Evolutionary conservation across 2,888 invertebrate species (phyloP), one percentile per base, ranked within the genome.

Genomic region (Diachrysia chrysitis): DNA sequence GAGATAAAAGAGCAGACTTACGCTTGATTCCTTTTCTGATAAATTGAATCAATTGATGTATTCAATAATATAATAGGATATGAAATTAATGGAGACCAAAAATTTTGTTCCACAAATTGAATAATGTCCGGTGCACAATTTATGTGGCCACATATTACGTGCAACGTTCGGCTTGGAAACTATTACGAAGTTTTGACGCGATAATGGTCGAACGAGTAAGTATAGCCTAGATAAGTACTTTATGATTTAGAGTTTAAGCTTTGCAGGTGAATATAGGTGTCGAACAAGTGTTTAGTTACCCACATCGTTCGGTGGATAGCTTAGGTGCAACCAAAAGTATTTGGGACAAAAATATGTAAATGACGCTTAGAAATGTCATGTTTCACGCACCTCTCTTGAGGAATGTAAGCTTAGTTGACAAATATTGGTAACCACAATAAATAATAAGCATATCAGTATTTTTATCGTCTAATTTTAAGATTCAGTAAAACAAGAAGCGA

Each of bases 91-190:
- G n/a, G 56, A 62, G 76, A 64, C 79, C 70, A 54, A 79, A 42
- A 78, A 75, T 64, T 78, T 69, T 63, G 74, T 75, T 75, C 79
- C 58, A 51, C 53, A 53, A 74, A 61, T 74, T 74, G 74, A 75
- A 74, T 78, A 64, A 56, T 48, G 75, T 75, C 61, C 74, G 69
- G 64, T 51, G 79, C 75, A n/a, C n/a, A 75, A 75, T 75, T 75
- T 75, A 75, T 78, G 75, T 75, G 79, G 79, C 61, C 69, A 75
- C 79, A 75, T 78, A 75, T 75, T 78, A 75, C 74, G 74, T 78
- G 74, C 75, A 56, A 48, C 63, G 75, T 78, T 75, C 75, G 25
- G 74, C 63, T 68, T 48, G 61, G 79, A 75, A 75, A 75, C 79
- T 75, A 78, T 75, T 78, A 75, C 69, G 53, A 78, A 75, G 62